These are phyloP conservation scores for Belgica antarctica DNA, from an alignment of 2,888 invertebrate genomes.

Conservation along the genomic window DNA sequence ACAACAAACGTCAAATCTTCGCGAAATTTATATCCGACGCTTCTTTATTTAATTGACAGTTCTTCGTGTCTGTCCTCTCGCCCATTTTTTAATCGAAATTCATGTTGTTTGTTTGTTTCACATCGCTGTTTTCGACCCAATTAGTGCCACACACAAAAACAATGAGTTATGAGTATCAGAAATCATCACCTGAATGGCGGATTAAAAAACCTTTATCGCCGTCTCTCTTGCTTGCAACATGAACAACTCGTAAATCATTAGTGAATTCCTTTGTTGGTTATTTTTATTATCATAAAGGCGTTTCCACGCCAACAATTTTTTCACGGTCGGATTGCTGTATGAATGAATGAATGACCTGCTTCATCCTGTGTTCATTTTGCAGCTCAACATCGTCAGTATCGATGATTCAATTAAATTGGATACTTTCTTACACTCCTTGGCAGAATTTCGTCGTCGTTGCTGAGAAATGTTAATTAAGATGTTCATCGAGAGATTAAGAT, in stretches of 20 bases:
- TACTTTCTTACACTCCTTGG: constrained; percentile 5
- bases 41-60: constrained; percentile 42
- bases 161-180: background rate
- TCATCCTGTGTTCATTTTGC: constrained; percentile 1
- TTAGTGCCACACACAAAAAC: background rate
- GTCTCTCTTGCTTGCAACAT: background rate
- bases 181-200: constrained; percentile 10
- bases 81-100: background rate
- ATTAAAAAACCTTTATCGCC: background rate
- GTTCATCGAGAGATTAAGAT: constrained; percentile 27
- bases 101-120: background rate
- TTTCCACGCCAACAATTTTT: constrained; percentile 17
- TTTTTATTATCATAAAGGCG: background rate
- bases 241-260: constrained; percentile 36
- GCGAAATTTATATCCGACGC: constrained; percentile 27
- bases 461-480: constrained; percentile 42
- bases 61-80: background rate
- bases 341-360: background rate
- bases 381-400: constrained; percentile 14
- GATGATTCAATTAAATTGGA: constrained; percentile 38
- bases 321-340: background rate
- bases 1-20: constrained; percentile 1
- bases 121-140: constrained; percentile 16
- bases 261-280: constrained; percentile 9
- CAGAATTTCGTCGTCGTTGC: background rate